Evolutionary conservation across 2,113 vertebrate genomes (phyloP), one percentile per base, ranked within the genome.

Genomic region (Donacobius atricapilla): DNA sequence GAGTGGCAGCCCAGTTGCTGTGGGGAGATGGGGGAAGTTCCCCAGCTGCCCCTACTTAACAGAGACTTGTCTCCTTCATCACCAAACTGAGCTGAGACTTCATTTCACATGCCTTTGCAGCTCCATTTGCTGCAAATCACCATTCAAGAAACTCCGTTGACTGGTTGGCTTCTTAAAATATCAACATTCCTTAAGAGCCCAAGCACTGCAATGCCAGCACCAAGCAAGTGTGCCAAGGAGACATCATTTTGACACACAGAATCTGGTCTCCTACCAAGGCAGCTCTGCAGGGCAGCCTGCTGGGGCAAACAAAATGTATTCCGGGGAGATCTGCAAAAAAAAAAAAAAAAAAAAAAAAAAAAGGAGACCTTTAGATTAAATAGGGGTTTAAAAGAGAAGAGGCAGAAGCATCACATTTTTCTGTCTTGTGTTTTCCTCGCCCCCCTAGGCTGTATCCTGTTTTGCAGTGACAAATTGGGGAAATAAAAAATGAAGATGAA

Each of bases 41-140:
- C 83, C n/a, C 35, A 65, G 33, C 63, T 90, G 79, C 51, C 72
- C 65, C 58, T 3, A 8, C 45, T 53, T 71, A 56, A 11, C 47
- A 64, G 61, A 82, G 48, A 48, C 1, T 3, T 3, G 25, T 72
- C 48, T 82, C 10, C 89, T 84, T 69, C 51, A 23, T 27, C 64
- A 56, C 44, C 10, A 33, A 90, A 60, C 7, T n/a, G 58, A 88
- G 88, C 39, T 60, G 51, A 83, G 68, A 18, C 42, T 93, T 88
- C 71, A 39, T 85, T 93, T 78, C 5, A 2, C 76, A 92, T 0
- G 7, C 80, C 83, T 90, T 92, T 90, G 90, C 66, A 90, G 83
- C 86, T 83, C 90, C 92, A 88, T 96, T 90, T 96, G 94, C 72
- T 92, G 83, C 56, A 84, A 90, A 76, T 81, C 92, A 87, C 79